These are phyloP conservation scores for Ailurus styani DNA, from an alignment of 2,113 vertebrate genomes.

Conservation along the genomic window DNA sequence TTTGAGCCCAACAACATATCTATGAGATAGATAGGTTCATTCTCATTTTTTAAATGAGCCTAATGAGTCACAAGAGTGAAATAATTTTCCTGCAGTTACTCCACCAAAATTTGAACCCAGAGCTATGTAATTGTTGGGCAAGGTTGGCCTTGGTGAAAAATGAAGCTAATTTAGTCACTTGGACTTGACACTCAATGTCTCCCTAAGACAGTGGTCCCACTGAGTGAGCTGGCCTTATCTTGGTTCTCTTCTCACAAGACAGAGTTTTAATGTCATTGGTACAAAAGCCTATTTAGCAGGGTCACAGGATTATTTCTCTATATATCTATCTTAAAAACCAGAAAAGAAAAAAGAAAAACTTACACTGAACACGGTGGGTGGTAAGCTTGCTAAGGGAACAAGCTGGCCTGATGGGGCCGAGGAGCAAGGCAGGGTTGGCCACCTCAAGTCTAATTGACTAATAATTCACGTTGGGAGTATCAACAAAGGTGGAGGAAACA, in stretches of 20 bases:
- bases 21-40: neutral
- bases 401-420: too few species aligned
- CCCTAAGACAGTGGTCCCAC: neutral
- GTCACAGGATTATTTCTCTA: neutral
- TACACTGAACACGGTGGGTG: neutral
- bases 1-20: neutral
- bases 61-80: neutral
- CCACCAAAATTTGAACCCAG: neutral
- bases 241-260: neutral
- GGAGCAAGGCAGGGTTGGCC: neutral
- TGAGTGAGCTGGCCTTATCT: neutral
- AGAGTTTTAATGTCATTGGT: neutral
- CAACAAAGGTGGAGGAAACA: neutral
- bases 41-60: neutral
- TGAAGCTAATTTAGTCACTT: neutral
- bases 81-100: neutral
- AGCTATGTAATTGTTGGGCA: neutral
- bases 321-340: neutral
- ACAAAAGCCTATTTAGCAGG: neutral
- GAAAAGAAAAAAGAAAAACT: neutral
- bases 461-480: neutral
- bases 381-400: neutral
- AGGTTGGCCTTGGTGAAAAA: neutral
- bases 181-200: neutral
- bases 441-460: neutral